A percentile compares a stretch with the other conserved stretches of the same genome.
Conservation (phyloP, 2,888 invertebrate species). For the Drosophila ochracea region DNA sequence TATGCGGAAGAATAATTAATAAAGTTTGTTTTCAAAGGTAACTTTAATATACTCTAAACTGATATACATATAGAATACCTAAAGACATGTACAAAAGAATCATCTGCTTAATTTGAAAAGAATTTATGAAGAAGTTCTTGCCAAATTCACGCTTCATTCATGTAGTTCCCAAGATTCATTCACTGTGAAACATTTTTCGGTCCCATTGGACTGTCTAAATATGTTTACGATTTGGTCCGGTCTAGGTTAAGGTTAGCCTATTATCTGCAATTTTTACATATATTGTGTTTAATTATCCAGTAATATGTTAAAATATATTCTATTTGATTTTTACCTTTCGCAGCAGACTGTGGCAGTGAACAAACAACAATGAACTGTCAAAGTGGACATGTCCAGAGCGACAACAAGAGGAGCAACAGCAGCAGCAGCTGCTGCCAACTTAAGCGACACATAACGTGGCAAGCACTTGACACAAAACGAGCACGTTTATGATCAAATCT, state of each 20-base stretch:
- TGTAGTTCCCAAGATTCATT: background rate
- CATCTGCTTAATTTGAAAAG: too few relatives aligned
- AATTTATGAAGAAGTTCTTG: too few relatives aligned
- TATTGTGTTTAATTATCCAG: background rate
- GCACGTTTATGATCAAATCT: conserved; percentile 39
- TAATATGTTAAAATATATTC: background rate
- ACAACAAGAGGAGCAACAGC: conserved; percentile 9
- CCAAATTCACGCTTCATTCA: too few relatives aligned
- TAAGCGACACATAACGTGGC: conserved; percentile 25
- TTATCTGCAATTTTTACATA: background rate
- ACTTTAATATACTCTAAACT: background rate
- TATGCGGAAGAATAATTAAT: background rate
- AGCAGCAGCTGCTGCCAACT: background rate
- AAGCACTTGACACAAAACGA: conserved; percentile 29
- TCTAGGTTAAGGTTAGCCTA: background rate
- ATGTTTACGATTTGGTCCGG: background rate
- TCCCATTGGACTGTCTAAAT: background rate
- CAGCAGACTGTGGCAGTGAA: conserved; percentile 1
- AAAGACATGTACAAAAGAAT: too few relatives aligned
- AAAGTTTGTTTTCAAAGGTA: background rate
- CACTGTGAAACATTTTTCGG: background rate
- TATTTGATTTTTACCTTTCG: background rate
- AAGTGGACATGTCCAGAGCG: conserved; percentile 1
- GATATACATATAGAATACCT: background rate
- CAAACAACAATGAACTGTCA: conserved; percentile 13